phyloP scores from a whole-genome alignment of 2,888 invertebrate species.

The Phengaris arion region DNA sequence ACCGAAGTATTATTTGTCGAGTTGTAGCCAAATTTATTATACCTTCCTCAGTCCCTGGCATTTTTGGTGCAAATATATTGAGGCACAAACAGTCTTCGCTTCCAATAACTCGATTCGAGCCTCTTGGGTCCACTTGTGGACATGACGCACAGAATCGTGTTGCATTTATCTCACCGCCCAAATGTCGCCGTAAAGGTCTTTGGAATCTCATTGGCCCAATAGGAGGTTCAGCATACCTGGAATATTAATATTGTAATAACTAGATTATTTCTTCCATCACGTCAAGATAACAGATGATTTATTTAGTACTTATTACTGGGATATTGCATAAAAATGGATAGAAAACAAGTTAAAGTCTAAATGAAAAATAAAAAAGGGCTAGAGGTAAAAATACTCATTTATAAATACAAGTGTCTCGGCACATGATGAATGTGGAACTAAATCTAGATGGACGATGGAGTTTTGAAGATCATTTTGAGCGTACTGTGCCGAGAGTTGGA shows the following conservation, averaged over 20 bases:
- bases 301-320: too few relatives aligned
- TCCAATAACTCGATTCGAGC: constrained; percentile 57
- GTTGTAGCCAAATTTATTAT: constrained; percentile 18
- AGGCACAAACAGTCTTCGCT: constrained; percentile 86
- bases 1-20: too few relatives aligned
- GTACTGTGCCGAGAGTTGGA: too few relatives aligned
- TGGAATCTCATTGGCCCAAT: constrained; percentile 65
- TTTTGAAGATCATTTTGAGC: too few relatives aligned
- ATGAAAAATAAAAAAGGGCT: too few relatives aligned
- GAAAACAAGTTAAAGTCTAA: too few relatives aligned
- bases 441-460: too few relatives aligned
- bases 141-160: constrained; percentile 59
- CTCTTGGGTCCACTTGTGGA: constrained; percentile 59
- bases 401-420: too few relatives aligned
- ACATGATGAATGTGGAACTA: too few relatives aligned
- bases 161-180: constrained; percentile 62
- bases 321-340: too few relatives aligned
- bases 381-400: too few relatives aligned
- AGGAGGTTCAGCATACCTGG: constrained; percentile 74
- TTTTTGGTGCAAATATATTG: constrained; percentile 86
- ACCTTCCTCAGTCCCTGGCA: constrained; percentile 81
- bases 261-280: background rate
- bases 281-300: too few relatives aligned
- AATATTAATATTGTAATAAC: background rate
- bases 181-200: constrained; percentile 62